phyloP scores from a whole-genome alignment of 2,888 invertebrate genomes.

The Endomychus coccineus region DNA sequence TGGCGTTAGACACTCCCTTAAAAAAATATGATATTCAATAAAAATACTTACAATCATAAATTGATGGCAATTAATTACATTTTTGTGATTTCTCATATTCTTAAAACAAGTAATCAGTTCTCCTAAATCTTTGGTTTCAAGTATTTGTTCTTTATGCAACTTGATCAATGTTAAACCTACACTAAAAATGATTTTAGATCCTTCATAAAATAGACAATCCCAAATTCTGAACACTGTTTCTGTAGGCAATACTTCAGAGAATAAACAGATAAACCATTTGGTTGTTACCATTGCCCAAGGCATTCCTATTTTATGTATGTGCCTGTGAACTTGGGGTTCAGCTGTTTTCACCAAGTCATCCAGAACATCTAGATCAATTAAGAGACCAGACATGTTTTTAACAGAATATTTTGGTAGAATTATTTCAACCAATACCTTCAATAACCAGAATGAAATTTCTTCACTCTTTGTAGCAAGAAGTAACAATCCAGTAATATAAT shows the following conservation, averaged over 20 bases:
- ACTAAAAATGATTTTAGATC: constrained; percentile 85
- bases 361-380: constrained; percentile 83
- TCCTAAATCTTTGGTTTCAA: constrained; percentile 73
- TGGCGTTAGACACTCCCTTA: background rate
- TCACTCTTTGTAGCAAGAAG: constrained; percentile 82
- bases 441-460: constrained; percentile 87
- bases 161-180: constrained; percentile 80
- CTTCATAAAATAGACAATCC: constrained; percentile 94
- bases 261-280: constrained; percentile 94
- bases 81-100: constrained; percentile 68
- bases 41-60: constrained; percentile 68
- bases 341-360: constrained; percentile 78
- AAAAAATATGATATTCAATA: background rate
- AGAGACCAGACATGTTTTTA: constrained; percentile 79
- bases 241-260: constrained; percentile 86
- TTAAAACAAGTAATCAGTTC: constrained; percentile 77
- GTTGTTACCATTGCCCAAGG: constrained; percentile 88
- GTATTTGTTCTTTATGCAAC: constrained; percentile 60
- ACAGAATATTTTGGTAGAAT: constrained; percentile 85
- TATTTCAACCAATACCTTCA: constrained; percentile 80
- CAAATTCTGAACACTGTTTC: constrained; percentile 93
- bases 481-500: constrained; percentile 83
- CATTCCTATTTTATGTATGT: constrained; percentile 71
- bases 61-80: constrained; percentile 76
- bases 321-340: constrained; percentile 72